A percentile compares a stretch with the other conserved stretches of the same genome.
These are phyloP conservation scores for Conus canariensis DNA, from an alignment of 2,888 invertebrate genomes.

Conservation along the genomic window DNA sequence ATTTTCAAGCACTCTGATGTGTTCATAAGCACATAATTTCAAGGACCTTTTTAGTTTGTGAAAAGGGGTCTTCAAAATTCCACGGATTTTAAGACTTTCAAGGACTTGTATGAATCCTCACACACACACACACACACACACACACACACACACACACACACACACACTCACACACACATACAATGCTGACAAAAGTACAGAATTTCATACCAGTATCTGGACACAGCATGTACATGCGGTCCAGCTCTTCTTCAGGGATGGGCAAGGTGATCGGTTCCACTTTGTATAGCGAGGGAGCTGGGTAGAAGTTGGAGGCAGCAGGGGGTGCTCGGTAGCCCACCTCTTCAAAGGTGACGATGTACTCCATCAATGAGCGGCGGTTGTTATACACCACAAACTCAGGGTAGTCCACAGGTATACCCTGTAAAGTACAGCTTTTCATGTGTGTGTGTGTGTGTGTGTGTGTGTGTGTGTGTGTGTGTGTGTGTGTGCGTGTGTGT, in stretches of 20 bases:
- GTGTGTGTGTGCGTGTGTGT: no score
- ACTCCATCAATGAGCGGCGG: conserved; percentile 68
- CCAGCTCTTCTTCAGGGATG: conserved; percentile 37
- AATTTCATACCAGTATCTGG: conserved; percentile 33
- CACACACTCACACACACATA: background rate
- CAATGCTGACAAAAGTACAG: background rate
- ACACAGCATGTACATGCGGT: conserved; percentile 32
- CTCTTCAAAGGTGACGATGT: conserved; percentile 63
- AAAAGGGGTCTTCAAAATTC: no score
- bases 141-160: background rate
- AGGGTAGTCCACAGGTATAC: conserved; percentile 67
- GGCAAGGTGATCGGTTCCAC: conserved; percentile 30
- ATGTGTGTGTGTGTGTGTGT: no score
- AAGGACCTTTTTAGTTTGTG: no score
- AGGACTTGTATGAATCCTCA: background rate
- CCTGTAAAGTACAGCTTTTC: conserved; percentile 53
- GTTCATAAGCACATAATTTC: no score
- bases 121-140: background rate
- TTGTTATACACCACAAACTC: conserved; percentile 72
- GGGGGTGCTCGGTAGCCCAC: conserved; percentile 18
- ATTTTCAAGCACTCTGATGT: no score
- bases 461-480: no score
- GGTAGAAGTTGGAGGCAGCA: conserved; percentile 20
- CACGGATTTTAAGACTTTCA: no score
- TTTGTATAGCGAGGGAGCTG: conserved; percentile 16